Evolutionary conservation across 2,113 vertebrate species (phyloP), one percentile per base, ranked within the genome.

Genomic region (Psophia crepitans): DNA sequence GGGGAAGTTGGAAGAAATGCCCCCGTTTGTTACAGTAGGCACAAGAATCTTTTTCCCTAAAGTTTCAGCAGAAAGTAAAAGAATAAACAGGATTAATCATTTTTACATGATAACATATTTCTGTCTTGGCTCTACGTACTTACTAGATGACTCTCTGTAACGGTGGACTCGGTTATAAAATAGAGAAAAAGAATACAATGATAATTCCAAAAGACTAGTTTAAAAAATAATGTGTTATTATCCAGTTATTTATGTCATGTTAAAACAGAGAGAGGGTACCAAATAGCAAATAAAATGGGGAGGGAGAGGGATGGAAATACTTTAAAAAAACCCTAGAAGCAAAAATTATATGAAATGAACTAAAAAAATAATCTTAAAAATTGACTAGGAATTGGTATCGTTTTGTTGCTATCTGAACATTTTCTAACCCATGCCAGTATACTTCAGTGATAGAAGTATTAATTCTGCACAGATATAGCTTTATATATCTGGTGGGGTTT

Each of bases 1-100:
- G 80, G 69, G 49, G 71, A 97, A 98, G 74, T 96, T 97, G 49
- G 32, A 88, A 95, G 73, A 66, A 91, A 94, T 82, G 61, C 32
- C 92, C 74, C 70, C 74, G 63, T 93, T 76, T 95, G 54, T 82
- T 51, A 69, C 57, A 53, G 43, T 39, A 86, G 65, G 65, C 48
- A 97, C 53, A 63, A 58, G 41, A n/a, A n/a, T 41, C 51, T 54
- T 60, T 84, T 43, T 64, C 18, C 48, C 17, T 30, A 53, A 97
- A 97, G 93, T 96, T 96, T 94, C 93, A 89, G 8, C 11, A 85
- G 69, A 84, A 94, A 91, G 51, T 84, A 87, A 39, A 28, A 90
- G 49, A 87, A 94, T 70, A 96, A 82, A 87, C 27, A 81, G 49
- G 53, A 93, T 60, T 61, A 65, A 69, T 96, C 9, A 78, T 85